phyloP scores from a whole-genome alignment of 2,888 invertebrate species.

The Lucinisca nassula region DNA sequence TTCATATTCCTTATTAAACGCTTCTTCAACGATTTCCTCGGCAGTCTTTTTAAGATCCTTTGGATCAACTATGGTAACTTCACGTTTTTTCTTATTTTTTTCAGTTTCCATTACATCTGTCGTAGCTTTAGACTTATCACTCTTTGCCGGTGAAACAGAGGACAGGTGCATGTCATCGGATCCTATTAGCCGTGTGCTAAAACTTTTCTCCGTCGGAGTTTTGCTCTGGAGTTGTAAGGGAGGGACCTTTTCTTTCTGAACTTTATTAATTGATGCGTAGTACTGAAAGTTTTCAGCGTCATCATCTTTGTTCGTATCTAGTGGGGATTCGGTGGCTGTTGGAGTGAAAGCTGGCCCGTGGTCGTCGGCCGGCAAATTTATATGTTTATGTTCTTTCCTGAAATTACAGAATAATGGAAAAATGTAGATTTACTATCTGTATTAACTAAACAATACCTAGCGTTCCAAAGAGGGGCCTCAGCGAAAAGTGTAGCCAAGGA shows the following conservation, averaged over 20 bases:
- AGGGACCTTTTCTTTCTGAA: background rate
- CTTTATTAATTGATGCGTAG: background rate
- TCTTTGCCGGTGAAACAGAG: constrained; percentile 11
- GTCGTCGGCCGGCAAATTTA: constrained; percentile 56
- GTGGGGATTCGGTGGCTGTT: background rate
- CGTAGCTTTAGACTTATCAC: constrained; percentile 23
- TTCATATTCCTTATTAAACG: constrained; percentile 48
- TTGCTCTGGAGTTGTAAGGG: background rate
- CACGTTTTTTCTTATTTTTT: constrained; percentile 43
- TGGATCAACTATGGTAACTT: constrained; percentile 66
- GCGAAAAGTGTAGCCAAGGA: no score
- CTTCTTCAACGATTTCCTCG: constrained; percentile 22
- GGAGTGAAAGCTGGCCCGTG: constrained; percentile 54
- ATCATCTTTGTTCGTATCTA: background rate
- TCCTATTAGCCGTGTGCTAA: background rate
- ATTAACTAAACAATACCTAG: no score
- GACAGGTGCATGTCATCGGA: constrained; percentile 4
- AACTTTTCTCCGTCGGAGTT: background rate
- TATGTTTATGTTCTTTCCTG: background rate
- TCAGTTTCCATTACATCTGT: constrained; percentile 25
- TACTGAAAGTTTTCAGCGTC: background rate
- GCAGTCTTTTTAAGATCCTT: constrained; percentile 24
- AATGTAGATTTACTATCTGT: no score
- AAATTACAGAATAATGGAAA: no score
- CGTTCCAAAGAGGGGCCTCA: no score